Base-by-base conservation (phyloP, 1,140 invertebrate genomes). In the Brachionus angularis region DNA sequence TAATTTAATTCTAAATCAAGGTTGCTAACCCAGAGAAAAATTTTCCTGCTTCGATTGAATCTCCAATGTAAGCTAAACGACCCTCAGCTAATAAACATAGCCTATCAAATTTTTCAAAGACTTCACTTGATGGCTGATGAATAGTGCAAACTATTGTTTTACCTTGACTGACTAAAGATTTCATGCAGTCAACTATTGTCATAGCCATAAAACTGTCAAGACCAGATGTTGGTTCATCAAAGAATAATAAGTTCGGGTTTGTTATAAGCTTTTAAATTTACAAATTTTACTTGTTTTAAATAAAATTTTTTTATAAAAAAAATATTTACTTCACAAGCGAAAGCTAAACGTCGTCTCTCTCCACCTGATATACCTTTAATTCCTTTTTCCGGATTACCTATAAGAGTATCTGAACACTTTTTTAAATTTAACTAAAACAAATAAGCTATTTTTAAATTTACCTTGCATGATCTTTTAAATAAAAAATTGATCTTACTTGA, bases 61-160 rank as follows among this genome's bases (percentile, higher is more conserved):
- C 34, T 18, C 67, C 67, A 44, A 71, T 39, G 18, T 52, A 71
- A n/a, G 49, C 27, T 18, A 71, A 18, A 16, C 29, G 47, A 5
- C 67, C 67, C 34, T 71, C 49, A 31, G 67, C 67, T 18, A 71
- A 27, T 18, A 71, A 36, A 14, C 46, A 52, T 7, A 71, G 18
- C 18, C 16, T 52, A 77, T 96, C 91, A 79, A 98, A 97, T 82
- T 96, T 86, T 12, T 88, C 87, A 77, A 91, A 97, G 0, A 96
- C 81, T 73, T 96, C 92, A 0, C 91, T 94, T 0, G 90, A 93
- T 0, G 95, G 95, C 79, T 98, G 94, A 81, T 97, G 94, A 72
- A 98, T 93, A 3, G 93, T 97, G 76, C 89, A 89, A 27, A 98
- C 83, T 34, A 98, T 88, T 0, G 93, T 96, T 80, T 93, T 93